Base-by-base conservation (phyloP, 2,797 vertebrate species). In the Thalassophryne amazonica region DNA sequence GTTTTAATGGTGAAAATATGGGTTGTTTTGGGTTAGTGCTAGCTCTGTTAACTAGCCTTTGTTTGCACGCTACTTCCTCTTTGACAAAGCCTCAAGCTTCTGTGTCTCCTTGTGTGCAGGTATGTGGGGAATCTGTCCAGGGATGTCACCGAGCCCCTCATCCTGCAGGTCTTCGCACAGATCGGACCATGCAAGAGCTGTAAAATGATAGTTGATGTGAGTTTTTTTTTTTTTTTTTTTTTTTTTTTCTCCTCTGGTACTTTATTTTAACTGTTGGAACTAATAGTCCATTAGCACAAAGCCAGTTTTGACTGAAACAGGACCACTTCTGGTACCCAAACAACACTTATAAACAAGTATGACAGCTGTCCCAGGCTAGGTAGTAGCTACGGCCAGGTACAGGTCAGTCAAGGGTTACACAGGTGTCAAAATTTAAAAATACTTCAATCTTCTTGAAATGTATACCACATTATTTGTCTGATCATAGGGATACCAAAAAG, bases 181-280 rank as follows among this genome's bases (percentile, higher is more conserved):
- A 98, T 99, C 18, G 97, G 95, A 59, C 95, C 95, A 1, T 99
- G 96, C 91, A 99, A 98, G 87, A 98, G 96, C 89, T 99, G 96
- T 91, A 99, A 98, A 88, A 99, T 99, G 96, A 98, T 98, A 51
- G 93, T 96, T 74, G 97, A 97, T 87, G 96, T 99, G 89, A 96
- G 95, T 91, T 28, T 40, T n/a, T n/a, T n/a, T n/a, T n/a, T n/a
- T n/a, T n/a, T n/a, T n/a, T n/a, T n/a, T n/a, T n/a, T n/a, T n/a
- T n/a, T n/a, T n/a, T n/a, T n/a, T 50, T 2, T 6, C 6, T 5
- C 2, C 11, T 32, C 5, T 38, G 22, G 11, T 18, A 6, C 21
- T 11, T 15, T 14, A 3, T 15, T 46, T 18, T 27, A 4, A 6
- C 4, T 20, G 0, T 19, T 18, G 16, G 4, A 23, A 28, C 12